Base-by-base conservation (phyloP, 2,113 vertebrate species). In the Diphyllodes magnificus region DNA sequence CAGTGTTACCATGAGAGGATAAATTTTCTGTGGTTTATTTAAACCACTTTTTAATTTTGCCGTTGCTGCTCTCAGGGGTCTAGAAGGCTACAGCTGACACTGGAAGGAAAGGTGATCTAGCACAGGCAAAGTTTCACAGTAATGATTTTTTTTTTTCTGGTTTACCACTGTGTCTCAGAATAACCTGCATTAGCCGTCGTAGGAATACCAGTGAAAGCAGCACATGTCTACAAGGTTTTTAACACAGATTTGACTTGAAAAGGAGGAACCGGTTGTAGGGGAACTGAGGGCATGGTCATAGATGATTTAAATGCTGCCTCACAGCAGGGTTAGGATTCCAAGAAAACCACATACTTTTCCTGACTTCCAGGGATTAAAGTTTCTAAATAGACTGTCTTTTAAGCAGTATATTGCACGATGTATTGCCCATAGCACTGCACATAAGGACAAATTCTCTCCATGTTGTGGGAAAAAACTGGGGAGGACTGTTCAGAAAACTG, bases 1-100 rank as follows among this genome's bases (percentile, higher is more conserved):
- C 31, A 31, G 30, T 59, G 27, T 82, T 91, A 80, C 40, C 39
- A 47, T 70, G 33, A 78, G 35, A 93, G 49, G 39, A 65, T 81
- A 88, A 71, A 28, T 88, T 92, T 88, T 37, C 44, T 84, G 15
- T 49, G 39, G 54, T 93, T 90, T 88, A 70, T 80, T 95, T 92
- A 82, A 97, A 90, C 60, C 59, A 30, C 63, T 28, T 87, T 94
- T 89, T 82, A 59, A 85, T 88, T 90, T 88, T 88, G 39, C 33
- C 73, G 15, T 70, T 80, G 47, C 85, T 92, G 64, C 66, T 77
- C 50, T 80, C 47, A 25, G 42, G 50, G 47, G 24, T 86, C 87
- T 80, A 18, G 30, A 91, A 50, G 23, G 25, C 45, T 66, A 42
- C 18, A 79, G n/a, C 50, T 82, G 77, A 57, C 45, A 53, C 40